Conservation (phyloP, 2,888 invertebrate genomes). For the Stegana nigrithorax region DNA sequence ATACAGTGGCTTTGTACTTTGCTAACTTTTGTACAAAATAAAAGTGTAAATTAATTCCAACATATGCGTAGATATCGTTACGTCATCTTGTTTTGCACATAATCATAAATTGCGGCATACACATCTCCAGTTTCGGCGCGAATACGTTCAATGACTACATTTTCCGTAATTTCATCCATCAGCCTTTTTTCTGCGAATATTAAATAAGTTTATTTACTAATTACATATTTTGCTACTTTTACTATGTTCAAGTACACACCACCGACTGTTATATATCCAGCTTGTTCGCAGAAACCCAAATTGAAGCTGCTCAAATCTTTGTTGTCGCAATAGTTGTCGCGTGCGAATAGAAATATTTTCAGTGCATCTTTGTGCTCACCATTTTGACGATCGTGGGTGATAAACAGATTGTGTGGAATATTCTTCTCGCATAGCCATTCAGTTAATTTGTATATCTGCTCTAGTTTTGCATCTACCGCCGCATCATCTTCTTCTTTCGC, state of each 20-base stretch:
- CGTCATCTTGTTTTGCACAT: slow-evolving; percentile 39
- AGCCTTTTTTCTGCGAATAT: slow-evolving; percentile 45
- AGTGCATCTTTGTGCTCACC: slow-evolving; percentile 65
- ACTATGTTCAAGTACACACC: slow-evolving; percentile 71
- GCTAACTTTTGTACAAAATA: neutral
- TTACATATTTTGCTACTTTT: too few species aligned
- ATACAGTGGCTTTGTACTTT: neutral
- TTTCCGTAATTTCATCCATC: slow-evolving; percentile 48
- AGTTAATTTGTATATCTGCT: slow-evolving; percentile 63
- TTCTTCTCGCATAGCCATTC: slow-evolving; percentile 73
- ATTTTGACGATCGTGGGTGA: slow-evolving; percentile 68
- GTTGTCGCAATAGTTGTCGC: slow-evolving; percentile 71
- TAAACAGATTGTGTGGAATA: slow-evolving; percentile 81
- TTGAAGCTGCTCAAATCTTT: slow-evolving; percentile 74
- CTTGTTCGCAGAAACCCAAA: slow-evolving; percentile 81
- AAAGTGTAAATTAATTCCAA: neutral
- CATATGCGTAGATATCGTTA: too few species aligned
- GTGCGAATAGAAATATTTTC: slow-evolving; percentile 76
- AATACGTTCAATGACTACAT: slow-evolving; percentile 50
- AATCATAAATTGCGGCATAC: slow-evolving; percentile 50
- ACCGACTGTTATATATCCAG: slow-evolving; percentile 80
- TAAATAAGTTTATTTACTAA: neutral
- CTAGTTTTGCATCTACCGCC: slow-evolving; percentile 35
- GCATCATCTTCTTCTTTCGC: slow-evolving; percentile 26
- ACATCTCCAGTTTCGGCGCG: slow-evolving; percentile 52